Evolutionary conservation across 1,140 invertebrate species (phyloP).

Genomic region (Zaprionus gabonicus): DNA sequence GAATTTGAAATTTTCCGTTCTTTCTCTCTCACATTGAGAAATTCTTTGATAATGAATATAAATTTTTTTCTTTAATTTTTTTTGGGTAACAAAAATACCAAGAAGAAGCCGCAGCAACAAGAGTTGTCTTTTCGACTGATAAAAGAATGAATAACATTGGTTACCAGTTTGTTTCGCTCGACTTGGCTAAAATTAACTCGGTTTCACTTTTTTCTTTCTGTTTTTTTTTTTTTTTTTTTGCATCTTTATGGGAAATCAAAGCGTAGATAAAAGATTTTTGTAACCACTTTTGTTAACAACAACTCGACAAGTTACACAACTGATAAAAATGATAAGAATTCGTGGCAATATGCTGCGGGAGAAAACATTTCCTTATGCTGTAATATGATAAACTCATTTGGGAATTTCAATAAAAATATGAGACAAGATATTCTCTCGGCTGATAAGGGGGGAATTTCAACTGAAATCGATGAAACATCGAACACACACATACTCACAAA

Average conservation of each 20-base stretch:
- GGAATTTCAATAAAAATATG: conserved; percentile 9
- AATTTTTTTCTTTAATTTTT: conserved; percentile 22
- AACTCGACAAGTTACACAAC: conserved; percentile 29
- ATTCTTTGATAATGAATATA: conserved; percentile 36
- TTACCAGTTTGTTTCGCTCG: conserved; percentile 10
- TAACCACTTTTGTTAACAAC: background rate
- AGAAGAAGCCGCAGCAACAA: background rate
- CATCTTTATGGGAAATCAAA: conserved; percentile 4
- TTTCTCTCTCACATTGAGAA: background rate
- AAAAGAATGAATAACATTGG: conserved; percentile 17
- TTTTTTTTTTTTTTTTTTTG: too few species aligned
- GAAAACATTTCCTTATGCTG: conserved; percentile 38
- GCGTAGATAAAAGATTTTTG: background rate
- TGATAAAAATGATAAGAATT: conserved; percentile 49
- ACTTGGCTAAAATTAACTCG: conserved; percentile 21
- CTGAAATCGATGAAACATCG: background rate
- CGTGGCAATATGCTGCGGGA: conserved; percentile 23
- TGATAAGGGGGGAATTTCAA: conserved; percentile 3
- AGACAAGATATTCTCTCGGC: background rate
- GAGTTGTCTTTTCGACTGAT: conserved; percentile 4
- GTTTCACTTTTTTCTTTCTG: too few species aligned
- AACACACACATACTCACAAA: background rate
- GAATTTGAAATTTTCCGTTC: background rate
- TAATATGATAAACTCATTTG: conserved; percentile 35
- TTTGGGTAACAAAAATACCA: conserved; percentile 10